phyloP scores from a whole-genome alignment of 1,140 invertebrate species.

The Drosophila kanapiae region DNA sequence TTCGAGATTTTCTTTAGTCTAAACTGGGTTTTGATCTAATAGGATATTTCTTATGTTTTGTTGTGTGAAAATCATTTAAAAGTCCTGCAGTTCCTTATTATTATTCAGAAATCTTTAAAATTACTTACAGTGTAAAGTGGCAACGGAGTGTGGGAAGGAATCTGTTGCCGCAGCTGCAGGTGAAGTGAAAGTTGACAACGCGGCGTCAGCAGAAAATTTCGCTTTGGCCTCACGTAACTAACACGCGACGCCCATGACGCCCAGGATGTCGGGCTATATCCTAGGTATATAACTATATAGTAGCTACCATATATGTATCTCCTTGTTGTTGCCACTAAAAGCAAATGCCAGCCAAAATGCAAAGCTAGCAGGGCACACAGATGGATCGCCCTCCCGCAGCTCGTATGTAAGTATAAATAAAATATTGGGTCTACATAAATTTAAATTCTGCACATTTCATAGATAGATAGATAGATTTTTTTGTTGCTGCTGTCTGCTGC shows the following conservation, averaged over 20 bases:
- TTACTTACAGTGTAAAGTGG: background rate
- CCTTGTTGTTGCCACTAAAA: slow-evolving; percentile 58
- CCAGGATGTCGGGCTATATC: slow-evolving; percentile 1
- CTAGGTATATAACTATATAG: slow-evolving; percentile 17
- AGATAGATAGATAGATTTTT: slow-evolving; percentile 1
- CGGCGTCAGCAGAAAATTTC: slow-evolving; percentile 73
- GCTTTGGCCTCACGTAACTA: slow-evolving; percentile 72
- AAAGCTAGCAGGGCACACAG: slow-evolving; percentile 56
- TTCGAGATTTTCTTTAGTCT: background rate
- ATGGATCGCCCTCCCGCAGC: slow-evolving; percentile 24
- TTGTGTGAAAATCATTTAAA: too few species aligned
- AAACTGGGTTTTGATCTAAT: too few species aligned
- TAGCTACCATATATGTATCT: slow-evolving; percentile 13
- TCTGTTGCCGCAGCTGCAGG: slow-evolving; percentile 71
- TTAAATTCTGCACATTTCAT: slow-evolving; percentile 60
- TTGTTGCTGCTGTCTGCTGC: background rate
- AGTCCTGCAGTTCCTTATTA: too few species aligned
- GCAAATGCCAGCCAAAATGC: slow-evolving; percentile 66
- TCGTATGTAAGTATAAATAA: slow-evolving; percentile 65
- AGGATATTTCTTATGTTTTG: too few species aligned
- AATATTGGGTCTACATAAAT: slow-evolving; percentile 78
- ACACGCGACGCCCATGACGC: slow-evolving; percentile 51
- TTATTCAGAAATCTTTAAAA: too few species aligned
- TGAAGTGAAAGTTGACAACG: slow-evolving; percentile 81
- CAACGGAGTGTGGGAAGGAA: background rate